A percentile compares a stretch with the other conserved stretches of the same genome.
Conservation (phyloP, 2,888 invertebrate genomes). For the Parelbella ahira region DNA sequence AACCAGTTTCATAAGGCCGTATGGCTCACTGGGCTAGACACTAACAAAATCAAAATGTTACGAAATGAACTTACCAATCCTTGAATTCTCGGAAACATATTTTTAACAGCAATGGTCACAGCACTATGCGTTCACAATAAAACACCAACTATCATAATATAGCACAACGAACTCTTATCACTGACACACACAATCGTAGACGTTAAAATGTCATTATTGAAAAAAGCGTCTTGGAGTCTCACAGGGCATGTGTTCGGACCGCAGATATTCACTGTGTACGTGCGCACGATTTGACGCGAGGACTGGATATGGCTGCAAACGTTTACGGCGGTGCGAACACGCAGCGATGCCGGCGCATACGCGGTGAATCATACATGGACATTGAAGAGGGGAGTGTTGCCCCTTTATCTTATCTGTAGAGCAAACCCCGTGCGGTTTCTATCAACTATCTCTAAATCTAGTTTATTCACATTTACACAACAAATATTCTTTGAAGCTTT, state of each 20-base stretch:
- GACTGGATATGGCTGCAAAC: constrained; percentile 43
- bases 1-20: neutral
- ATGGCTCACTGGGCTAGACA: neutral
- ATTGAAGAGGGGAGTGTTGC: constrained; percentile 33
- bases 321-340: constrained; percentile 21
- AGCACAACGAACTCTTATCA: constrained; percentile 47
- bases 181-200: constrained; percentile 37
- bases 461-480: no score
- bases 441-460: no score
- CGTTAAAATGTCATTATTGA: constrained; percentile 41
- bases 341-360: constrained; percentile 26
- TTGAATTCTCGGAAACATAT: constrained; percentile 75
- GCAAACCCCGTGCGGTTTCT: no score
- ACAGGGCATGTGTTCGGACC: constrained; percentile 35
- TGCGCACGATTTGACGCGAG: constrained; percentile 54
- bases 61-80: constrained; percentile 60
- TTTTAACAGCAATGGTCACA: constrained; percentile 39
- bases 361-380: constrained; percentile 38
- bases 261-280: constrained; percentile 36
- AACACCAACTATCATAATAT: constrained; percentile 32
- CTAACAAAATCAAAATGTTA: constrained; percentile 1
- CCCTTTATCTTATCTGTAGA: constrained; percentile 31
- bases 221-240: constrained; percentile 34
- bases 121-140: constrained; percentile 31
- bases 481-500: no score